A percentile compares a stretch with the other conserved stretches of the same genome.
phyloP scores from a whole-genome alignment of 1,140 invertebrate species.

The Capitella teleta region DNA sequence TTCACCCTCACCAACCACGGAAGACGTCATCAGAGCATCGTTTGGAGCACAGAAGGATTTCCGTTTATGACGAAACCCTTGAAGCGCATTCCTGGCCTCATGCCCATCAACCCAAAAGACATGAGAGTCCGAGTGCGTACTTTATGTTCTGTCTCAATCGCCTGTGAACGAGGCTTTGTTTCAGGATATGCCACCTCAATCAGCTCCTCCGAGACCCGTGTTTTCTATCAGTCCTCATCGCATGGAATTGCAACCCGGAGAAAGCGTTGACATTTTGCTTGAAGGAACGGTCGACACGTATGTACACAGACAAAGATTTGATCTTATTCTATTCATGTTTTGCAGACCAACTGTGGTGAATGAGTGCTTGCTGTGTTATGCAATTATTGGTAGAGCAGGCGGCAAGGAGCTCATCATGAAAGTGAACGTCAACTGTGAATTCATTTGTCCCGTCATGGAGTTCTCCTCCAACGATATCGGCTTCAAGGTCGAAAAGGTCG shows the following conservation, averaged over 20 bases:
- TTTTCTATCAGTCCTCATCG: constrained; percentile 35
- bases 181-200: too few relatives aligned
- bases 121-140: constrained; percentile 20
- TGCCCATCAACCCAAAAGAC: constrained; percentile 23
- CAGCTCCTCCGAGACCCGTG: constrained; percentile 21
- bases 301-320: constrained; percentile 7
- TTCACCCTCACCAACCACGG: constrained; percentile 40
- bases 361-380: constrained; percentile 36
- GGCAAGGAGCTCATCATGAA: constrained; percentile 40
- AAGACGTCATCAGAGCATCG: constrained; percentile 37
- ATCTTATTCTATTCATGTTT: neutral
- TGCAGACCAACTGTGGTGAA: constrained; percentile 30
- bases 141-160: neutral
- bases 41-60: constrained; percentile 25
- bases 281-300: constrained; percentile 35
- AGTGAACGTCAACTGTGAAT: constrained; percentile 34
- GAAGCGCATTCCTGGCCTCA: neutral
- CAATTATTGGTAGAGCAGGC: constrained; percentile 39
- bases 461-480: constrained; percentile 38
- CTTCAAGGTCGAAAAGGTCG: constrained; percentile 38
- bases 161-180: too few relatives aligned
- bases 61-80: constrained; percentile 23
- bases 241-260: constrained; percentile 36
- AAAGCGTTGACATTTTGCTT: constrained; percentile 27
- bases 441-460: constrained; percentile 38